Percentiles rank a stretch among this genome's conserved stretches.
Evolutionary conservation across 1,140 invertebrate species (phyloP).

Genomic region (Aphidius ervi): DNA sequence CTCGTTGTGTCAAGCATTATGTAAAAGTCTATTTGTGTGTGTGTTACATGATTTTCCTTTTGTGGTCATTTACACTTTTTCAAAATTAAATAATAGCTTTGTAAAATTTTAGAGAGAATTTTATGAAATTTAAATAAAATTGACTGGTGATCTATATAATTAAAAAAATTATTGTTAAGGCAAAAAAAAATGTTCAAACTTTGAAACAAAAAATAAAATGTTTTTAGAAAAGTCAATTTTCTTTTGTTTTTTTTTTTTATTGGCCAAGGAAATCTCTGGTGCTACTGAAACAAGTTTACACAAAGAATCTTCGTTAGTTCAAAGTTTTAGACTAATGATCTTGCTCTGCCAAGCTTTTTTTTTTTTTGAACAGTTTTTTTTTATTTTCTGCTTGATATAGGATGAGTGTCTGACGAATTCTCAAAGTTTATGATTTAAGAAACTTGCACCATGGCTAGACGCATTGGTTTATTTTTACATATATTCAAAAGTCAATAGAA

Average conservation of each 20-base stretch:
- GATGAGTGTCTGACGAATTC: conserved; percentile 6
- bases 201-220: conserved; percentile 18
- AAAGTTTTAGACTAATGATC: conserved; percentile 18
- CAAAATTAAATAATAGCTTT: neutral
- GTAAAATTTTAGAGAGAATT: neutral
- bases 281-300: conserved; percentile 19
- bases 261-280: conserved; percentile 18
- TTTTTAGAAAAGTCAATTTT: conserved; percentile 4
- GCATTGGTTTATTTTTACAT: conserved; percentile 17
- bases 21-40: conserved; percentile 23
- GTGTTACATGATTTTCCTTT: conserved; percentile 17
- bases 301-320: conserved; percentile 19
- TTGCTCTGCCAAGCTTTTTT: neutral
- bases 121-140: too few species aligned
- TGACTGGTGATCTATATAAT: too few species aligned
- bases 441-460: conserved; percentile 18
- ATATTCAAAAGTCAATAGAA: conserved; percentile 17
- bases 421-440: conserved; percentile 21
- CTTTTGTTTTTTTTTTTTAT: neutral
- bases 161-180: neutral
- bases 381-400: neutral
- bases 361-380: neutral
- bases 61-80: conserved; percentile 11
- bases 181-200: conserved; percentile 1
- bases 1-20: conserved; percentile 40